Evolutionary conservation across 2,888 invertebrate genomes (phyloP).

Genomic region (Drosophila paramelanica): DNA sequence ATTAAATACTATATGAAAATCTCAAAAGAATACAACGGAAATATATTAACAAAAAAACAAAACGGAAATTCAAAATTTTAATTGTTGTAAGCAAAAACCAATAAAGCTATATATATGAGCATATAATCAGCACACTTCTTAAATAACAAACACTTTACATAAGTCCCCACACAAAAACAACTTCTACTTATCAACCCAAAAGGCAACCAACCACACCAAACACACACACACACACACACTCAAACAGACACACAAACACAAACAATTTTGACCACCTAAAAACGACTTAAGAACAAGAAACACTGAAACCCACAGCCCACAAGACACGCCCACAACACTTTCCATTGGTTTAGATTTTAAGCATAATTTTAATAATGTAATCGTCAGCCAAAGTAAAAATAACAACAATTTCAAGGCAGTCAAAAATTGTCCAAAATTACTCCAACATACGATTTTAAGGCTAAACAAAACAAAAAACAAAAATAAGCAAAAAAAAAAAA

Average conservation of each 20-base stretch:
- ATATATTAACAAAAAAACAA: constrained; percentile 51
- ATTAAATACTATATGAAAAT: constrained; percentile 40
- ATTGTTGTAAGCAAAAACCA: constrained; percentile 79
- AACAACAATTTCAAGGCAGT: constrained; percentile 59
- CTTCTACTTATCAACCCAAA: constrained; percentile 27
- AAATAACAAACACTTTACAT: constrained; percentile 42
- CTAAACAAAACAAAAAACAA: constrained; percentile 15
- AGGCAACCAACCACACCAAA: constrained; percentile 13
- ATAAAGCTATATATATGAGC: constrained; percentile 62
- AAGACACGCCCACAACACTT: constrained; percentile 53
- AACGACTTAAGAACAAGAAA: constrained; percentile 31
- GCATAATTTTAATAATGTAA: constrained; percentile 80
- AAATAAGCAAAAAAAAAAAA: constrained; percentile 8
- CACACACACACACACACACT: constrained; percentile 16
- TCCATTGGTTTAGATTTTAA: constrained; percentile 83
- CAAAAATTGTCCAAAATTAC: constrained; percentile 73
- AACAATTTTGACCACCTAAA: constrained; percentile 57
- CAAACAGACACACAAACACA: constrained; percentile 23
- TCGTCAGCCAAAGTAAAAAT: constrained; percentile 66
- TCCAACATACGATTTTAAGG: constrained; percentile 71
- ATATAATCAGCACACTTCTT: constrained; percentile 65
- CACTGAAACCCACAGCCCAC: constrained; percentile 41
- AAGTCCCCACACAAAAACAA: constrained; percentile 25
- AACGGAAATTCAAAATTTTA: constrained; percentile 80
- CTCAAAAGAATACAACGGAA: constrained; percentile 47